Conservation (phyloP, 2,888 invertebrate species). For the Drosophila nr. medialis region DNA sequence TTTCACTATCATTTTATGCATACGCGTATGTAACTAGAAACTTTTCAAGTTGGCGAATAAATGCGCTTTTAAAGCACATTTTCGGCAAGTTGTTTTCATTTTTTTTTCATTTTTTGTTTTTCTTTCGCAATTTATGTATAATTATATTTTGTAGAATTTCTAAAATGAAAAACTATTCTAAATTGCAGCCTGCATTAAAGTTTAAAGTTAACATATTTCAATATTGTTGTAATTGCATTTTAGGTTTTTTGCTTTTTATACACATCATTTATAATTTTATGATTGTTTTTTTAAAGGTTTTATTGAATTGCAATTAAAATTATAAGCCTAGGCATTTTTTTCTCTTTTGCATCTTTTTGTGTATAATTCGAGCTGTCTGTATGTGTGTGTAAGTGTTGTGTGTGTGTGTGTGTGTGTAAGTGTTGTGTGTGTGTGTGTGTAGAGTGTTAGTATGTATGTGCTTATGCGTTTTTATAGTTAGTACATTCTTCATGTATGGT, state of each 20-base stretch:
- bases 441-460: conserved; percentile 49
- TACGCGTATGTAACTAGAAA: conserved; percentile 57
- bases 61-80: conserved; percentile 63
- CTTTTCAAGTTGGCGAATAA: conserved; percentile 57
- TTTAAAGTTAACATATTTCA: conserved; percentile 62
- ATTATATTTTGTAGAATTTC: conserved; percentile 10
- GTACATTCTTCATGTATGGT: conserved; percentile 72
- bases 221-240: conserved; percentile 56
- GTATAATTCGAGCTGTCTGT: conserved; percentile 69
- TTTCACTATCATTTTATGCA: conserved; percentile 36
- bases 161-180: conserved; percentile 58
- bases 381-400: conserved; percentile 17
- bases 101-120: conserved; percentile 1
- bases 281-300: conserved; percentile 58
- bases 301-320: conserved; percentile 61
- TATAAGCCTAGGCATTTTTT: conserved; percentile 69
- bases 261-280: conserved; percentile 60
- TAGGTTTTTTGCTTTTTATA: conserved; percentile 47
- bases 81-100: conserved; percentile 25
- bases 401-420: conserved; percentile 38
- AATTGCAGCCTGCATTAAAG: conserved; percentile 55
- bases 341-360: conserved; percentile 56
- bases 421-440: conserved; percentile 42
- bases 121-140: conserved; percentile 8
- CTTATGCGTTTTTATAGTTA: conserved; percentile 55